Conservation (phyloP, 2,888 invertebrate genomes). For the Lasioglossum calceatum region DNA sequence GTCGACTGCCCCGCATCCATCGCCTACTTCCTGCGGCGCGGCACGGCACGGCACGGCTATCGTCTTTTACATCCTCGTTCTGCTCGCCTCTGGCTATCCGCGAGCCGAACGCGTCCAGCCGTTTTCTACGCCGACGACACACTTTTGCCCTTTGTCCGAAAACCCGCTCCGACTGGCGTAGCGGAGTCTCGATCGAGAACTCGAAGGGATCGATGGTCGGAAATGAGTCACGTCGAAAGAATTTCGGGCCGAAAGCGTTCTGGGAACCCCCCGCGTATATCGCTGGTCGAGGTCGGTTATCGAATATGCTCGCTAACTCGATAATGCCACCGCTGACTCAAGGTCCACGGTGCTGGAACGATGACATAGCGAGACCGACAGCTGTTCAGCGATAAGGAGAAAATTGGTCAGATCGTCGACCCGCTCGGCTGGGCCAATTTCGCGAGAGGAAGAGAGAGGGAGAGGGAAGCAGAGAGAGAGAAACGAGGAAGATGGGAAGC, state of each 20-base stretch:
- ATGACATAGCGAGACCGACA: conserved; percentile 17
- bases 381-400: conserved; percentile 35
- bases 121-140: conserved; percentile 12
- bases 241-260: neutral
- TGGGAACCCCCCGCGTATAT: neutral
- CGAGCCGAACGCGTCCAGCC: neutral
- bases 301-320: conserved; percentile 38
- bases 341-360: conserved; percentile 30
- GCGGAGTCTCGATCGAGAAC: conserved; percentile 1
- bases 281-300: conserved; percentile 39
- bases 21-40: conserved; percentile 55
- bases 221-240: neutral
- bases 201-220: neutral
- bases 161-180: neutral
- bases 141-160: conserved; percentile 20
- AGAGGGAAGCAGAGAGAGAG: neutral
- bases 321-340: conserved; percentile 46
- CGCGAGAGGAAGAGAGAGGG: neutral
- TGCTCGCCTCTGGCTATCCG: conserved; percentile 19
- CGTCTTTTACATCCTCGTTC: conserved; percentile 48
- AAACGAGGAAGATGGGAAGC: neutral
- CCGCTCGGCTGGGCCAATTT: neutral
- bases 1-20: conserved; percentile 47
- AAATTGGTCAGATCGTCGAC: neutral
- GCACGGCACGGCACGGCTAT: conserved; percentile 4